Evolutionary conservation across 2,113 vertebrate genomes (phyloP), one percentile per base, ranked within the genome.

Genomic region (Tachysurus fulvidraco): DNA sequence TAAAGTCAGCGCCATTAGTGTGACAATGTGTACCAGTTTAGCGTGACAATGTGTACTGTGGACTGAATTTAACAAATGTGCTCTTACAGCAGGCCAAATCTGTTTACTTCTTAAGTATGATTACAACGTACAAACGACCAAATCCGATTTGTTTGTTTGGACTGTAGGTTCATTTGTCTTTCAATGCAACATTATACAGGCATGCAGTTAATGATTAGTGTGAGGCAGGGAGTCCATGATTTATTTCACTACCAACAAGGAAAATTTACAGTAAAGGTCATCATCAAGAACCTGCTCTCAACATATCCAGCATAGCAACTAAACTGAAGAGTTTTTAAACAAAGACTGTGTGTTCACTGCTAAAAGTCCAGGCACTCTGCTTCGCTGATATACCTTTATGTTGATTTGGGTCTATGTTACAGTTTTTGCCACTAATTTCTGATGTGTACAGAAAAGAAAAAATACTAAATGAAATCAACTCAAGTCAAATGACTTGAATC

Each of bases 141-240:
- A 79, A 79, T 79, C 76, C 19, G 77, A 79, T 79, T 57, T 79
- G 76, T 78, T 55, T 78, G 30, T 55, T 55, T 78, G 76, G 16
- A 78, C n/a, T 78, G 4, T 30, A 79, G 52, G 19, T 57, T 57
- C 30, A 44, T 60, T 44, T 9, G 13, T 25, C 25, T 17, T 19
- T 50, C 46, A 54, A 28, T 50, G 73, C 44, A 50, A 79, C 52
- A 60, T 81, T 60, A 55, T 23, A 30, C 25, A 79, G 77, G n/a
- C 28, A 57, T 55, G 52, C n/a, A 79, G 25, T 55, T n/a, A 17
- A 10, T 55, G n/a, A 57, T 79, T 55, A 79, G 46, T 23, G 21
- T 50, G 71, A 74, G 4, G 21, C 21, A 25, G 23, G 36, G 71
- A 50, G 21, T 46, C 28, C 50, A 54, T 19, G 25, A 23, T 16